Evolutionary conservation across 2,888 invertebrate genomes (phyloP), one percentile per base, ranked within the genome.

Genomic region (Pinctada fucata): DNA sequence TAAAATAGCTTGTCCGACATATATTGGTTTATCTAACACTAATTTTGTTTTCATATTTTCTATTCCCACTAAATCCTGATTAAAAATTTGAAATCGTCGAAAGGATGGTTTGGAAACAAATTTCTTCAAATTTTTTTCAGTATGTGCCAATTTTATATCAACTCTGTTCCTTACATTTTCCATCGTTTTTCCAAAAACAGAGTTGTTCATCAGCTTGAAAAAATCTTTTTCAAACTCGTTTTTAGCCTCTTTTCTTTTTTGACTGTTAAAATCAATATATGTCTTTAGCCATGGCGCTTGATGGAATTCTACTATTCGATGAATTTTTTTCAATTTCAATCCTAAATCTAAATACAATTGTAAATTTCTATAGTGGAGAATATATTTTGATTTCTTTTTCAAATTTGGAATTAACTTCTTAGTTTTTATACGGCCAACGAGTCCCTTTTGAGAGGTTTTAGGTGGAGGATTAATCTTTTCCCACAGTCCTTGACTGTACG

Each of bases 11-110:
- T 92, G 88, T 13, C 92, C 93, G 2, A 90, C 81, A 79, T 92
- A 93, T 49, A 93, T 89, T 2, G 92, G 92, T 87, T 92, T 92
- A 84, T 92, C 87, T 63, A 90, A 90, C 16, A 83, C 31, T 8
- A 76, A 69, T 51, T 72, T 75, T 58, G 69, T 76, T 52, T 78
- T 75, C 5, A 66, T 66, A 65, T 91, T 78, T 78, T 92, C 88
- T 51, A 93, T 85, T 3, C 89, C 88, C 0, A 89, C 88, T 16
- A 93, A 82, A 78, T 92, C 83, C 76, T 92, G 88, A 65, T 83
- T 78, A 78, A 92, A 65, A 16, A 65, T 65, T 65, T 65, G n/a
- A 5, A 4, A 13, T 4, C 65, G n/a, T 65, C 31, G 8, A 91
- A 51, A 91, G 31, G 65, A 65, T 16, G n/a, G 65, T 65, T 65